Conservation (phyloP, 2,888 invertebrate genomes). For the Megamerina dolium region DNA sequence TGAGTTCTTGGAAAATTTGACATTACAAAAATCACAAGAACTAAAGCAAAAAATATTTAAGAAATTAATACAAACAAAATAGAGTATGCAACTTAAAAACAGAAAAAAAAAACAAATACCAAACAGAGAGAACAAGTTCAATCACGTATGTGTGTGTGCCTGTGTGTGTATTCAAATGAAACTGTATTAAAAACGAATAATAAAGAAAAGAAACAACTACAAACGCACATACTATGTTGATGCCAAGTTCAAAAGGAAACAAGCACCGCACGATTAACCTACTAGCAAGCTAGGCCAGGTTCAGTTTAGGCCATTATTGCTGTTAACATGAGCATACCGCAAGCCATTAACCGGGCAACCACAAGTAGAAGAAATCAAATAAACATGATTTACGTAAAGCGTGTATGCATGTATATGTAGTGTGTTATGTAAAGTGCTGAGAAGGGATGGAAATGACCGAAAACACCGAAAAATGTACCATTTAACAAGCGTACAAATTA, state of each 20-base stretch:
- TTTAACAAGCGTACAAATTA: constrained; percentile 39
- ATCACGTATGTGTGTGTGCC: background rate
- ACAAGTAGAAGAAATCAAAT: no score
- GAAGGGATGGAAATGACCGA: background rate
- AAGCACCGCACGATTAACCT: constrained; percentile 37
- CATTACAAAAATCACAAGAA: background rate
- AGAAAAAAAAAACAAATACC: background rate
- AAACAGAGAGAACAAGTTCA: background rate
- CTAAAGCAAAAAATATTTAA: background rate
- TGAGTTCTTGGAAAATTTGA: constrained; percentile 6
- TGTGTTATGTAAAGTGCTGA: no score
- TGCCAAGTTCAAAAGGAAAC: constrained; percentile 38
- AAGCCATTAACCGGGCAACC: no score
- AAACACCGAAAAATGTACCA: background rate
- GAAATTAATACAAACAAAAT: background rate
- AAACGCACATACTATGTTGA: constrained; percentile 7
- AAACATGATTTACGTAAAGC: no score
- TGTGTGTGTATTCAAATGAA: background rate
- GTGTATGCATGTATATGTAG: constrained; percentile 4
- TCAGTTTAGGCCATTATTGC: constrained; percentile 9
- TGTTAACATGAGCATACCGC: no score
- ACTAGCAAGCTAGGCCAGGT: background rate
- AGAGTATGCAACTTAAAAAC: background rate
- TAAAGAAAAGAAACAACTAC: no score
- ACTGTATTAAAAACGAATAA: constrained; percentile 3